A percentile compares a stretch with the other conserved stretches of the same genome.
phyloP scores from a whole-genome alignment of 2,888 invertebrate species.

The Patella pellucida region DNA sequence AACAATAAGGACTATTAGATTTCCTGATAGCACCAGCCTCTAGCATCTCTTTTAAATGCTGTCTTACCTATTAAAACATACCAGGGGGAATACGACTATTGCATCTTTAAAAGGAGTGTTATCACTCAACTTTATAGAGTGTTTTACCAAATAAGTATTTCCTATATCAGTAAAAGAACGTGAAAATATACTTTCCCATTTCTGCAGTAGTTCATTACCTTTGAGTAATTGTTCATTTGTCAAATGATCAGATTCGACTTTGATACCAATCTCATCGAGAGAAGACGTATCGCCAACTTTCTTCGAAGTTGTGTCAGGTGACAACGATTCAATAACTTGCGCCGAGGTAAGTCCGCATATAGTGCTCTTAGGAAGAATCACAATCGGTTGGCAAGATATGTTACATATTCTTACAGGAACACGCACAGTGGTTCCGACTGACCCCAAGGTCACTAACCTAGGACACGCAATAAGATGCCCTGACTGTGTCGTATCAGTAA shows the following conservation, averaged over 20 bases:
- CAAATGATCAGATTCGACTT: neutral
- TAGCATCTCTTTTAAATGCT: constrained; percentile 38
- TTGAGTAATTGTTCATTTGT: neutral
- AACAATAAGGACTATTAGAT: constrained; percentile 33
- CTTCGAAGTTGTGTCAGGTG: neutral
- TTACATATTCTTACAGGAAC: neutral
- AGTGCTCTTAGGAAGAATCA: neutral
- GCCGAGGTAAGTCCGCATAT: neutral
- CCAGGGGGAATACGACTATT: constrained; percentile 33
- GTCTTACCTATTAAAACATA: constrained; percentile 37
- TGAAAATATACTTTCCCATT: constrained; percentile 20
- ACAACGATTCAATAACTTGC: no score
- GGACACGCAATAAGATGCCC: no score
- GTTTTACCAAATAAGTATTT: constrained; percentile 18
- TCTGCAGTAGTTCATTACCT: neutral
- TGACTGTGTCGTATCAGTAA: no score
- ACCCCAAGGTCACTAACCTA: no score
- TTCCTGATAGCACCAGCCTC: constrained; percentile 33
- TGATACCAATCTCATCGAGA: no score
- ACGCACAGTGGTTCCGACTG: no score
- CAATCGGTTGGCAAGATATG: neutral
- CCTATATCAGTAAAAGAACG: constrained; percentile 29
- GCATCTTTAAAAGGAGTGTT: constrained; percentile 35
- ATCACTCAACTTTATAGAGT: constrained; percentile 30
- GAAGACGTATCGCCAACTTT: no score